A percentile compares a stretch with the other conserved stretches of the same genome.
Evolutionary conservation across 2,888 invertebrate genomes (phyloP).

Genomic region (Synergus laeviventris): DNA sequence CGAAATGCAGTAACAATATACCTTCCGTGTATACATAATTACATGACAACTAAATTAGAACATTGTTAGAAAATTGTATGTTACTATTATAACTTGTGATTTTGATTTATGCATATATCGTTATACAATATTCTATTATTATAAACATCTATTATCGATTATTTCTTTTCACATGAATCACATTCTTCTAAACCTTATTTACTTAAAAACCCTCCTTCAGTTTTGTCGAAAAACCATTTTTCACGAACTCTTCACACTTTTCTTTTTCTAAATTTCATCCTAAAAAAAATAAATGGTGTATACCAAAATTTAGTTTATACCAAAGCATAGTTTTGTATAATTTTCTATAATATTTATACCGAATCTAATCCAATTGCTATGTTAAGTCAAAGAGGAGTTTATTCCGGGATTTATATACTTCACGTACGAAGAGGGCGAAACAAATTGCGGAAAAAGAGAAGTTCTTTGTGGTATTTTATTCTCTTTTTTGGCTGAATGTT

Average conservation of each 20-base stretch:
- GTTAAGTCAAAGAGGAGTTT: neutral
- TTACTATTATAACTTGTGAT: neutral
- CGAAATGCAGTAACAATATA: neutral
- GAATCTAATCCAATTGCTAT: neutral
- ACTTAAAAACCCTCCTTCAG: neutral
- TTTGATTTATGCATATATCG: neutral
- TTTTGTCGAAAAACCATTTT: neutral
- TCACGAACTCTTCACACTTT: neutral
- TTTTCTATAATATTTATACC: too few relatives aligned
- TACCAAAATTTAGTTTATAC: too few relatives aligned
- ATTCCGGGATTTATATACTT: conserved; percentile 4
- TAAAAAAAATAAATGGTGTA: too few relatives aligned
- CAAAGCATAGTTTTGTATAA: too few relatives aligned
- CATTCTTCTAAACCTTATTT: neutral
- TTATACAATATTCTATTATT: neutral
- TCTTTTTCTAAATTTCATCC: neutral
- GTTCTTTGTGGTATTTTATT: neutral
- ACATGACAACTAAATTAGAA: neutral
- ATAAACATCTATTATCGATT: neutral
- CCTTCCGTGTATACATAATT: neutral
- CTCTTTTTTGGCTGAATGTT: conserved; percentile 4
- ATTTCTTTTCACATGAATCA: neutral
- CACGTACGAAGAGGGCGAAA: conserved; percentile 1
- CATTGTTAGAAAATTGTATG: neutral
- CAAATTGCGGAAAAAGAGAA: conserved; percentile 3